These are phyloP conservation scores for Dendrocincla tyrannina DNA, from an alignment of 2,797 vertebrate genomes.

Conservation along the genomic window DNA sequence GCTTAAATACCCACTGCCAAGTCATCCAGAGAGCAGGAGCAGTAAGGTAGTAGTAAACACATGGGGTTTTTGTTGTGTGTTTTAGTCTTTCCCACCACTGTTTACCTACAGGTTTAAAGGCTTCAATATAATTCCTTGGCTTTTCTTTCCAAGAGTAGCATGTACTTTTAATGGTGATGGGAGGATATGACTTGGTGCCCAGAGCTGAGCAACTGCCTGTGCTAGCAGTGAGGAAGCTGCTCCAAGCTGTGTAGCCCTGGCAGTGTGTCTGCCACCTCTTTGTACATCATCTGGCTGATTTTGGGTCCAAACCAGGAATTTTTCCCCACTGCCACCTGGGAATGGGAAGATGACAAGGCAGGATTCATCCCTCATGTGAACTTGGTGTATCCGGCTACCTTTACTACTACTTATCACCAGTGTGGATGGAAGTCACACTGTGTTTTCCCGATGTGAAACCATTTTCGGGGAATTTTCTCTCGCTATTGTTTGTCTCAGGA, in stretches of 20 bases:
- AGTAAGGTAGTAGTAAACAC: background rate
- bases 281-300: background rate
- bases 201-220: background rate
- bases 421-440: accelerated
- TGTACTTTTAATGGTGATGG: background rate
- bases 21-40: background rate
- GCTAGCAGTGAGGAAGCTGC: background rate
- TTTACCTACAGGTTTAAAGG: background rate
- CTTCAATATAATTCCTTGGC: background rate
- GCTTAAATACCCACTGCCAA: background rate
- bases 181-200: accelerated
- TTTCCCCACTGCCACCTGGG: background rate
- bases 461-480: conserved; percentile 30
- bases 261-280: background rate
- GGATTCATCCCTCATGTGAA: background rate
- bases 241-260: background rate
- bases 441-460: background rate
- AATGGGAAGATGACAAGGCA: background rate
- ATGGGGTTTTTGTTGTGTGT: accelerated
- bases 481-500: conserved; percentile 45
- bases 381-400: background rate
- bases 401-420: background rate
- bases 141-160: background rate
- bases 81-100: accelerated
- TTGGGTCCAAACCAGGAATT: background rate